Base-by-base conservation (phyloP, 2,113 vertebrate species). In the Poicephalus meyeri region DNA sequence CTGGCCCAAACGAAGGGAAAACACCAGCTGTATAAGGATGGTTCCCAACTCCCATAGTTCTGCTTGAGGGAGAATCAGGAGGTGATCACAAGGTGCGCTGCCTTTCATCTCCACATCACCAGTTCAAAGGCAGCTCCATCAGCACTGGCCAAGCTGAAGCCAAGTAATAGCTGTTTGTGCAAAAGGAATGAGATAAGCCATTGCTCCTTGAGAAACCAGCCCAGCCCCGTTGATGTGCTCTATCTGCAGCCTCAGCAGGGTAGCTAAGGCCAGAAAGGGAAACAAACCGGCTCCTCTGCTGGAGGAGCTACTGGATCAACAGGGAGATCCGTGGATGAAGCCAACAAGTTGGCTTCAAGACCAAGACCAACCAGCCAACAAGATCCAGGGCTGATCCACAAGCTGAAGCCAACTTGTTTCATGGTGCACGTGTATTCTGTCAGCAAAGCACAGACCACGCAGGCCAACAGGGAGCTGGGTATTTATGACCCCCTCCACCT, bases 381-480 rank as follows among this genome's bases (percentile, higher is more conserved):
- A 72, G 76, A 86, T 33, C 13, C 0, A 1, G 33, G 61, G 53
- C 28, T 33, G 53, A 33, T 28, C 53, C 53, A 31, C 18, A 31
- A 8, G 66, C 13, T 33, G 53, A 83, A 73, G 58, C 44, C 64
- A 63, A 28, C 56, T 21, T 13, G 50, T 29, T 26, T 26, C 66
- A 24, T 0, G 18, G 60, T 33, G 5, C 1, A 0, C 1, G 18
- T 18, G 31, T 19, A 9, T 8, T 63, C 74, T 42, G 9, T 1
- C 33, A 58, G 68, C 44, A 46, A 31, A 85, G 55, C 70, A n/a
- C 3, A 9, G 39, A 18, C 42, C 39, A 4, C 2, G 35, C 33
- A 9, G 7, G 1, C 60, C 15, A 12, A 53, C 0, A 6, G 17
- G 35, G 66, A 14, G 9, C 16, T 76, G 23, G 5, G 26, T 47